These are phyloP conservation scores for Byasa hedistus DNA, from an alignment of 2,888 invertebrate genomes.

Conservation along the genomic window DNA sequence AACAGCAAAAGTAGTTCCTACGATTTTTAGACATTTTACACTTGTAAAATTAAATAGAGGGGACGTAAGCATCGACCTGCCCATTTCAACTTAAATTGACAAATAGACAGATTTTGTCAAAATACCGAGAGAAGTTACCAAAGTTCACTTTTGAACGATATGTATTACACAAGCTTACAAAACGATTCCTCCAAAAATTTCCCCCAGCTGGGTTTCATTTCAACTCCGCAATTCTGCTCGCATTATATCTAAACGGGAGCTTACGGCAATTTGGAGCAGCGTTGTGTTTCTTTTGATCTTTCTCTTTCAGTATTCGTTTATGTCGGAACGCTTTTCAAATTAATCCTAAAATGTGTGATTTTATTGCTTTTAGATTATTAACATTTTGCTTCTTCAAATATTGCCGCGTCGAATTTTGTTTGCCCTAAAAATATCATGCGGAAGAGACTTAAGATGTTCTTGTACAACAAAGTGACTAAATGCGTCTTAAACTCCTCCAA, in stretches of 20 bases:
- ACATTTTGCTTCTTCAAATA: neutral
- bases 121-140: no score
- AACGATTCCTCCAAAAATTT: neutral
- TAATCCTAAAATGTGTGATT: neutral
- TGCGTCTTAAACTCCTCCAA: no score
- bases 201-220: conserved; percentile 2
- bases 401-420: neutral
- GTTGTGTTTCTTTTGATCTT: conserved; percentile 1
- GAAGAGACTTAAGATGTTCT: no score
- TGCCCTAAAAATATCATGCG: no score
- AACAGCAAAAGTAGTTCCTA: no score
- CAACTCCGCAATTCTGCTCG: neutral
- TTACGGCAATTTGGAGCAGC: neutral
- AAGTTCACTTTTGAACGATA: neutral
- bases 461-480: no score
- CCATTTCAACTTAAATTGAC: no score
- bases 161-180: conserved; percentile 1
- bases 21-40: no score
- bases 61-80: no score
- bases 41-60: no score
- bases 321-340: neutral
- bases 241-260: conserved; percentile 2
- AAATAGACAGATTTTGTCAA: no score
- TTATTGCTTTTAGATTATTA: neutral
- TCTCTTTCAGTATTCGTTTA: conserved; percentile 1